These are phyloP conservation scores for Protobothrops mucrosquamatus DNA, from an alignment of 2,113 vertebrate species.

Conservation along the genomic window DNA sequence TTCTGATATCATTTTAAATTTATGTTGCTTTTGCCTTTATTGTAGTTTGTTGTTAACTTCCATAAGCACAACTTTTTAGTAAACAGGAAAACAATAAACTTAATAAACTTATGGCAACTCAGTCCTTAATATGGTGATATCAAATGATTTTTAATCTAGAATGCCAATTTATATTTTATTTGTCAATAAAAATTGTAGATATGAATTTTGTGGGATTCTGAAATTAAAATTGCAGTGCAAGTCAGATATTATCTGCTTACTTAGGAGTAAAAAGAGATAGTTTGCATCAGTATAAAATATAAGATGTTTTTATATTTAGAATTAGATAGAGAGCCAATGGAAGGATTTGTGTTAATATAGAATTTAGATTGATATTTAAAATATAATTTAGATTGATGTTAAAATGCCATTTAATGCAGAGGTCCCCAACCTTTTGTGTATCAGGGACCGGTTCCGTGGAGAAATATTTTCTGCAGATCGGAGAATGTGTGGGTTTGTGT, in stretches of 20 bases:
- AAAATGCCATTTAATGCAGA: background rate
- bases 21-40: background rate
- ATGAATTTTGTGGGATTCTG: background rate
- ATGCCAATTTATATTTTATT: background rate
- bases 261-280: background rate
- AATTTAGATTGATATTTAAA: background rate
- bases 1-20: background rate
- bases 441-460: no score
- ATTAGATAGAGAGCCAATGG: background rate
- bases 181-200: background rate
- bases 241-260: background rate
- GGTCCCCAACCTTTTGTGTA: no score
- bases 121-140: background rate
- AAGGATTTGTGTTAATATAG: background rate
- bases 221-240: background rate
- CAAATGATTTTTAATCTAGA: background rate
- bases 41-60: background rate
- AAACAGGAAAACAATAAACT: background rate
- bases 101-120: background rate
- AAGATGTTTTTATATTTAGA: background rate
- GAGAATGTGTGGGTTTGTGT: no score
- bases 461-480: no score
- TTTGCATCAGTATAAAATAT: conserved; percentile 3
- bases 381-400: background rate
- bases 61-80: background rate